Conservation (phyloP, 30 jellyfish, hydroid and myxozoan genomes). For the Mastigias papua region DNA sequence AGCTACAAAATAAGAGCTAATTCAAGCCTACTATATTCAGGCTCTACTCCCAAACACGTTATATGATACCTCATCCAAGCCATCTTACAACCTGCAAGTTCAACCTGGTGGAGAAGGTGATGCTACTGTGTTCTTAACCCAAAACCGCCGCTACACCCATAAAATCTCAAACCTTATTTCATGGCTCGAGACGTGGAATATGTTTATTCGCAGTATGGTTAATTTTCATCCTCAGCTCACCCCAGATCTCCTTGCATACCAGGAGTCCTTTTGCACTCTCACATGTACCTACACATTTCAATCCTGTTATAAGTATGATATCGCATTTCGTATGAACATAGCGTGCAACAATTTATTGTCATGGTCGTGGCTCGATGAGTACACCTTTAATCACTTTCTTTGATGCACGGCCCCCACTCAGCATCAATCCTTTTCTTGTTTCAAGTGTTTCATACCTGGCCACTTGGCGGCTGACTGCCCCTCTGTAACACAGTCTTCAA, state of each 20-base stretch:
- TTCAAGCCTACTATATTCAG: too few relatives aligned
- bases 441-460: not conserved
- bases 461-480: not conserved
- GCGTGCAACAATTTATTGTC: not conserved
- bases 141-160: too few relatives aligned
- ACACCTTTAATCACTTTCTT: not conserved
- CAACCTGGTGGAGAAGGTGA: too few relatives aligned
- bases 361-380: not conserved
- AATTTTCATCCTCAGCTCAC: not conserved
- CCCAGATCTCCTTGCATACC: not conserved
- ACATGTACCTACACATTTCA: not conserved
- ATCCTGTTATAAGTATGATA: not conserved
- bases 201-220: not conserved
- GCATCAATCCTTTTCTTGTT: not conserved
- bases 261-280: not conserved
- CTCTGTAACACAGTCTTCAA: too few relatives aligned
- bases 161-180: not conserved
- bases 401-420: not conserved
- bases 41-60: too few relatives aligned
- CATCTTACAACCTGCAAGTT: too few relatives aligned
- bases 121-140: too few relatives aligned
- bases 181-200: not conserved
- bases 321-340: not conserved
- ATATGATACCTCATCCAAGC: too few relatives aligned
- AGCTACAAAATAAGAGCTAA: too few relatives aligned